phyloP scores from a whole-genome alignment of 2,888 invertebrate genomes.

The Nephrotoma guestfalica region DNA sequence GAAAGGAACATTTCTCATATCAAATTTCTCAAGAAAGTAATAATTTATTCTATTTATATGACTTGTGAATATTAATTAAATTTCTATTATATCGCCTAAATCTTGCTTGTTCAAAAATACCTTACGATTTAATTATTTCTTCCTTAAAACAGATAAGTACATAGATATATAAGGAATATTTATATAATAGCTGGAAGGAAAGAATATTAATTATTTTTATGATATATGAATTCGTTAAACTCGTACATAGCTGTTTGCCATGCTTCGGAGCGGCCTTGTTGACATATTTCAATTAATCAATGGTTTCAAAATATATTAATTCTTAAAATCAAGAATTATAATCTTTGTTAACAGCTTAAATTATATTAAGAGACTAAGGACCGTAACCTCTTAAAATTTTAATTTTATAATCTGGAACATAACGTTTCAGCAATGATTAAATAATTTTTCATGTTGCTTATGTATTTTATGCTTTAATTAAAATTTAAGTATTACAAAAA shows the following conservation, averaged over 20 bases:
- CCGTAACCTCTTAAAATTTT: not conserved
- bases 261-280: not conserved
- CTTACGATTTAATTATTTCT: not conserved
- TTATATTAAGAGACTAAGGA: not conserved
- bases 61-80: not conserved
- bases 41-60: not conserved
- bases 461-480: not conserved
- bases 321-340: not conserved
- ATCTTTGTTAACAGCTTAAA: not conserved
- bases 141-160: not conserved
- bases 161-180: not conserved
- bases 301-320: not conserved
- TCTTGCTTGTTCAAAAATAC: not conserved
- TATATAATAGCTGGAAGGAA: not conserved
- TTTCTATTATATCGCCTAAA: not conserved
- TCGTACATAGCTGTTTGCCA: no score
- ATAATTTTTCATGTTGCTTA: not conserved
- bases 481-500: not conserved
- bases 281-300: not conserved
- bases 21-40: not conserved
- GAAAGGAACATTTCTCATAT: not conserved
- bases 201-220: no score
- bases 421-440: not conserved
- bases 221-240: no score
- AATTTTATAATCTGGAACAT: not conserved